phyloP scores from a whole-genome alignment of 2,888 invertebrate species.

The Tigriopus californicus region DNA sequence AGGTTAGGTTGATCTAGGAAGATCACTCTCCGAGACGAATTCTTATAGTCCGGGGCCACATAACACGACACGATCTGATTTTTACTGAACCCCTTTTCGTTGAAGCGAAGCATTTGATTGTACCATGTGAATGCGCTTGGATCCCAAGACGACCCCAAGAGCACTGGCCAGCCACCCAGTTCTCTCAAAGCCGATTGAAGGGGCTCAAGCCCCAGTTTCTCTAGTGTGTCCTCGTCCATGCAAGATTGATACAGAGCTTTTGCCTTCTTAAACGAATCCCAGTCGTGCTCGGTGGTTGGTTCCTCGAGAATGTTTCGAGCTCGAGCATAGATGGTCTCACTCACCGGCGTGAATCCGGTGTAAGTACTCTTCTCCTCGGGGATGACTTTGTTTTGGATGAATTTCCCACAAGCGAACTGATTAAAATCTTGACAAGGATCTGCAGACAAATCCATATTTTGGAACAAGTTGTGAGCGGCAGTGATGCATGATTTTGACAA shows the following conservation, averaged over 20 bases:
- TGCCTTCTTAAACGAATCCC: slow-evolving; percentile 46
- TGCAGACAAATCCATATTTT: slow-evolving; percentile 24
- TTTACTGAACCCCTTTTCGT: too few species aligned
- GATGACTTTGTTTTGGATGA: slow-evolving; percentile 47
- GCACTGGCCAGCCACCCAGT: slow-evolving; percentile 88
- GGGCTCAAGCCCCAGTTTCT: slow-evolving; percentile 52
- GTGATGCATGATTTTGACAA: too few species aligned
- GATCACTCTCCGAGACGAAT: too few species aligned
- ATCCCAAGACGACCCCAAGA: slow-evolving; percentile 31
- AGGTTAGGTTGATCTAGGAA: too few species aligned
- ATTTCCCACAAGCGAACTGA: slow-evolving; percentile 55
- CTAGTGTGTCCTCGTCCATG: slow-evolving; percentile 59
- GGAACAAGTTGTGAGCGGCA: too few species aligned
- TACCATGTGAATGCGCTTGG: too few species aligned
- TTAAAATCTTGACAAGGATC: slow-evolving; percentile 69
- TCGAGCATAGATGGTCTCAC: slow-evolving; percentile 40
- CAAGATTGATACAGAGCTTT: slow-evolving; percentile 69
- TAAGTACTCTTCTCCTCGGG: slow-evolving; percentile 63
- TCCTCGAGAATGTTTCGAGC: slow-evolving; percentile 48
- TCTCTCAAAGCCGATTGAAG: slow-evolving; percentile 46
- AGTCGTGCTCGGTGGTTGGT: slow-evolving; percentile 37
- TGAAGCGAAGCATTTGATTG: too few species aligned
- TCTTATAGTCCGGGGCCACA: too few species aligned
- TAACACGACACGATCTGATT: too few species aligned
- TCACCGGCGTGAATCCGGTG: slow-evolving; percentile 34